These are phyloP conservation scores for Sebastes trivittatus DNA, from an alignment of 2,797 vertebrate species.

Conservation along the genomic window DNA sequence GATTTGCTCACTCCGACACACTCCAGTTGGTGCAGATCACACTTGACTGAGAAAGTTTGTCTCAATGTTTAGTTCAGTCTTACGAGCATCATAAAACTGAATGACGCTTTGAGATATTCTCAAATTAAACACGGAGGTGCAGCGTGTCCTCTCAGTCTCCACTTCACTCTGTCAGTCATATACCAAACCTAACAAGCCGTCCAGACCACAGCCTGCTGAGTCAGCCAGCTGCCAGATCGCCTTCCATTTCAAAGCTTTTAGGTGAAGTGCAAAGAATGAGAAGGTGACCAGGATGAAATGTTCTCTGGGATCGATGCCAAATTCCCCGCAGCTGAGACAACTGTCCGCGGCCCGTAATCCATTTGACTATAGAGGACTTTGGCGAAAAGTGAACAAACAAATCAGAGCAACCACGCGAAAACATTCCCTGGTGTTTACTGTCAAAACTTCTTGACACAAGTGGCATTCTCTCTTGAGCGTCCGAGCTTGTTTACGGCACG, in stretches of 20 bases:
- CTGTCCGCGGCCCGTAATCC: background rate
- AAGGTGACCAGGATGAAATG: slow-evolving; percentile 41
- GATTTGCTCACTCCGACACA: background rate
- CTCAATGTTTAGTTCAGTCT: slow-evolving; percentile 15
- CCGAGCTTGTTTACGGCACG: slow-evolving; percentile 33
- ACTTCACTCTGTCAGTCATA: background rate
- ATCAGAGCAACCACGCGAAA: slow-evolving; percentile 41
- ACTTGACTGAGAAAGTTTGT: background rate
- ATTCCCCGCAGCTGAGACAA: slow-evolving; percentile 22
- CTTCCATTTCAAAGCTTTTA: slow-evolving; percentile 11
- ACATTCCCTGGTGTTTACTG: slow-evolving; percentile 54
- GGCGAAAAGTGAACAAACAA: slow-evolving; percentile 40
- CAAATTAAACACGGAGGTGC: background rate
- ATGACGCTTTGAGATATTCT: background rate
- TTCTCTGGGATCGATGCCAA: slow-evolving; percentile 29
- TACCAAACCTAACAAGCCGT: background rate
- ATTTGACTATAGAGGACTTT: slow-evolving; percentile 19
- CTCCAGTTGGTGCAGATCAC: background rate
- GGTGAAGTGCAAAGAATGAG: slow-evolving; percentile 16
- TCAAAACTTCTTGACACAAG: slow-evolving; percentile 54
- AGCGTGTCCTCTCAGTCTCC: background rate
- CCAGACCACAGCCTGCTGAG: slow-evolving; percentile 13
- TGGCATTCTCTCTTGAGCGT: slow-evolving; percentile 39
- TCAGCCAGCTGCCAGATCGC: slow-evolving; percentile 27
- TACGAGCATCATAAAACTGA: slow-evolving; percentile 1